Percentiles rank a stretch among this genome's conserved stretches.
These are phyloP conservation scores for Macrostomum lignano DNA, from an alignment of 1,140 invertebrate genomes.

Conservation along the genomic window DNA sequence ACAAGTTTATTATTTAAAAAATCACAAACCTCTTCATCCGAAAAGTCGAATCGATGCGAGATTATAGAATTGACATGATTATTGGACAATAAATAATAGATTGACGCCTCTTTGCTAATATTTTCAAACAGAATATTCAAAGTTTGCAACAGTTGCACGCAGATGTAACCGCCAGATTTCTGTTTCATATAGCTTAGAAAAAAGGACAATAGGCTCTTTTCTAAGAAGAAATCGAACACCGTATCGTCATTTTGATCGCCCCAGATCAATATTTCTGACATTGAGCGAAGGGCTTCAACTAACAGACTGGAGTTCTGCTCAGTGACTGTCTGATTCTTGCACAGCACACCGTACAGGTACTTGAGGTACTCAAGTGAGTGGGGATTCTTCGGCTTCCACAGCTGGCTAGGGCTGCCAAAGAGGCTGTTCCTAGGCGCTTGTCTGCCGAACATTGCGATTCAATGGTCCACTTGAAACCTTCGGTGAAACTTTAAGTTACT, in stretches of 20 bases:
- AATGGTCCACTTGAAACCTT: no score
- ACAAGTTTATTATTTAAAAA: slow-evolving; percentile 1
- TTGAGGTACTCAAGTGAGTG: slow-evolving; percentile 76
- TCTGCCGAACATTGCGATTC: no score
- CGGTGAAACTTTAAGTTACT: no score
- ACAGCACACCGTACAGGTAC: slow-evolving; percentile 68
- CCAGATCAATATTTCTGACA: slow-evolving; percentile 97
- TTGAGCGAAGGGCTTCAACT: slow-evolving; percentile 81
- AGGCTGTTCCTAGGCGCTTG: no score
- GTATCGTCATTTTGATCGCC: slow-evolving; percentile 97
- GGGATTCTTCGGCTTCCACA: slow-evolving; percentile 71
- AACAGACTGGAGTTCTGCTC: slow-evolving; percentile 69
- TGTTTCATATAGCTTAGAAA: slow-evolving; percentile 88
- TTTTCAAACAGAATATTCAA: slow-evolving; percentile 98
- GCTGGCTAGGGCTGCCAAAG: no score
- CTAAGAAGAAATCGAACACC: slow-evolving; percentile 68
- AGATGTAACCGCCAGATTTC: slow-evolving; percentile 78
- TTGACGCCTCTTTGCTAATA: slow-evolving; percentile 81
- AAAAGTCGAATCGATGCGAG: slow-evolving; percentile 95
- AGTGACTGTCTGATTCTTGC: slow-evolving; percentile 79
- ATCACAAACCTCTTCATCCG: slow-evolving; percentile 55
- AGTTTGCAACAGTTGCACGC: slow-evolving; percentile 84
- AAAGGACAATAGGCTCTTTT: slow-evolving; percentile 95
- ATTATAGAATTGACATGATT: slow-evolving; percentile 99
- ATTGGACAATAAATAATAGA: slow-evolving; percentile 95